These are phyloP conservation scores for Lingula anatina DNA, from an alignment of 2,888 invertebrate species.

Conservation along the genomic window DNA sequence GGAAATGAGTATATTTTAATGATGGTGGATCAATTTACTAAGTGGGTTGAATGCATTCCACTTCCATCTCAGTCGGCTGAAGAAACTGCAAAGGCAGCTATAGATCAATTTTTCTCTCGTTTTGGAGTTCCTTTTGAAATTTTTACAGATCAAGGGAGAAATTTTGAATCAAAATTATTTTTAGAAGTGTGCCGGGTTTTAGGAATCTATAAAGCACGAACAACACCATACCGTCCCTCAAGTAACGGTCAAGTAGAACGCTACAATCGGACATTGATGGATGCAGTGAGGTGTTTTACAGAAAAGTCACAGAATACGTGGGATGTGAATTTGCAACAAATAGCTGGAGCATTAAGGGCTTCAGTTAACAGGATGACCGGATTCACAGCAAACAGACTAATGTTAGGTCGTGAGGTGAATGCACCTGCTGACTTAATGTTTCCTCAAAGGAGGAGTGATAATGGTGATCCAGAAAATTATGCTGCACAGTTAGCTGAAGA, in stretches of 20 bases:
- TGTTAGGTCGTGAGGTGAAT: constrained; percentile 12
- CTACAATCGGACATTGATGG: constrained; percentile 8
- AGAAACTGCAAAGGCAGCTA: constrained; percentile 7
- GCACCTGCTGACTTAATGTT: constrained; percentile 6
- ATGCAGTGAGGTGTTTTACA: constrained; percentile 9
- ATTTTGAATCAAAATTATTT: constrained; percentile 13
- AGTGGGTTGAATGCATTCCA: constrained; percentile 12
- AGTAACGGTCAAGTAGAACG: constrained; percentile 12
- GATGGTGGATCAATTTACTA: constrained; percentile 12
- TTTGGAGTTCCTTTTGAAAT: constrained; percentile 11
- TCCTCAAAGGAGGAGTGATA: background rate
- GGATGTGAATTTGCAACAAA: constrained; percentile 9
- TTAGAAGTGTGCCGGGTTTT: constrained; percentile 8
- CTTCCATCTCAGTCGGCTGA: constrained; percentile 8
- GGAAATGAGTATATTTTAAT: constrained; percentile 7
- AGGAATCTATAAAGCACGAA: constrained; percentile 9
- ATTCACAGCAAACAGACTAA: constrained; percentile 10
- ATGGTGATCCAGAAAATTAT: constrained; percentile 2
- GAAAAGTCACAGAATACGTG: constrained; percentile 5
- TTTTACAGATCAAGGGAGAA: constrained; percentile 9
- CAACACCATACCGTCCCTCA: constrained; percentile 13
- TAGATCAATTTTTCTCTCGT: constrained; percentile 9
- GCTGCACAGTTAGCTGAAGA: background rate
- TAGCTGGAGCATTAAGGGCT: constrained; percentile 5
- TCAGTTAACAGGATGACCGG: constrained; percentile 10